Base-by-base conservation (phyloP, 2,888 invertebrate species). In the Eilema depressum region DNA sequence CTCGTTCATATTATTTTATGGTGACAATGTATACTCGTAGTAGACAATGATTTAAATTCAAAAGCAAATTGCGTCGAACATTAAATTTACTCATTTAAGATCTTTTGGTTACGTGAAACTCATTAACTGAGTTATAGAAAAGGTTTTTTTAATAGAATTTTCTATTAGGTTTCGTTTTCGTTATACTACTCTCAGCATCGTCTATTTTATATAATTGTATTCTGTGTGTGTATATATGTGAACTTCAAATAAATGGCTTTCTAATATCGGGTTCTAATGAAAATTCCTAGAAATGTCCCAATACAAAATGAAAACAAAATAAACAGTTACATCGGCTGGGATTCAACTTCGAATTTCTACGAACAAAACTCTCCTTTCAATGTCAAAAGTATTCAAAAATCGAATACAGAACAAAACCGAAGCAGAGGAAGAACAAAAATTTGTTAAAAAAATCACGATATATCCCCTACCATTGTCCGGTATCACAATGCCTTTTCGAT, bases 401-500 rank as follows among this genome's bases (percentile, higher is more conserved):
- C 88, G 85, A 88, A 90, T 86, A 76, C 76, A 74, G 41, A 68
- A 74, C 76, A 73, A 74, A 57, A 66, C 68, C 56, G 70, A 75
- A 72, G 69, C 75, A 66, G 63, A 64, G 63, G 80, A 77, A 82
- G 77, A 86, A 86, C 79, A 83, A 80, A 84, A 85, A 88, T 85
- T 84, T 81, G 82, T 75, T 37, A 37, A 88, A 90, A 89, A 89
- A 87, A 88, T 84, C 73, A 79, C 86, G 78, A 88, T 86, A 92
- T 89, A 89, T 86, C 87, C 91, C 88, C 85, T 80, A 83, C 88
- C 88, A 94, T 94, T 93, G 95, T 94, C 91, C 91, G 84, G 81
- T 79, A 84, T 86, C 89, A 95, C 95, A 95, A 95, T 95, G 92
- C 94, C 94, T 93, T 93, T 90, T 90, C 94, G 94, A 94, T 94